phyloP scores from a whole-genome alignment of 2,113 vertebrate genomes.

The Protomyctophum bolini region DNA sequence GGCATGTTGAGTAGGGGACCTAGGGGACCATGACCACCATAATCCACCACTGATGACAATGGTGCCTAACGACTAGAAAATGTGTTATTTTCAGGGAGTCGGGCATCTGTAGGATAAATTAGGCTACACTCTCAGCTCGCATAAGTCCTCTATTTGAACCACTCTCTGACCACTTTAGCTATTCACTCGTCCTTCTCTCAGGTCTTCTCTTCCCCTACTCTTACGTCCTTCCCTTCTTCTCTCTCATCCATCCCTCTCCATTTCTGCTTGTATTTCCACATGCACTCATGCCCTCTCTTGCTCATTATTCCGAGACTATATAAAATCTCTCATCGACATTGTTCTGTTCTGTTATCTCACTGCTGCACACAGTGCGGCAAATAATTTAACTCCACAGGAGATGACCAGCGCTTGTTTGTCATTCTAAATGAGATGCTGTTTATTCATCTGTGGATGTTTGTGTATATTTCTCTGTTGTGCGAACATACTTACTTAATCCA shows the following conservation, averaged over 20 bases:
- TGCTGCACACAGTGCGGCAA: conserved; percentile 40
- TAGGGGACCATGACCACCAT: too few relatives aligned
- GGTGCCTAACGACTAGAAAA: too few relatives aligned
- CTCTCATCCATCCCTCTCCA: conserved; percentile 7
- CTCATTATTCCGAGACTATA: conserved; percentile 49
- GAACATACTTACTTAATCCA: too few relatives aligned
- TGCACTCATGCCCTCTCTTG: conserved; percentile 1
- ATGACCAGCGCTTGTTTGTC: conserved; percentile 19
- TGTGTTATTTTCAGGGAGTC: too few relatives aligned
- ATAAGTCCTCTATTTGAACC: conserved; percentile 12
- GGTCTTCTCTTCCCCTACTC: conserved; percentile 34
- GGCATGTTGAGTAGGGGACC: too few relatives aligned
- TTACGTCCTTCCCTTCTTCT: neutral
- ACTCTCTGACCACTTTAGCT: conserved; percentile 29
- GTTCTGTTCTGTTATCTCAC: conserved; percentile 53
- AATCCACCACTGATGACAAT: too few relatives aligned
- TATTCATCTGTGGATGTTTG: too few relatives aligned
- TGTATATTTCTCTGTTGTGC: too few relatives aligned
- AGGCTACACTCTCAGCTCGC: conserved; percentile 3
- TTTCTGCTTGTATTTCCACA: conserved; percentile 23
- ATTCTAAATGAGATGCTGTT: too few relatives aligned
- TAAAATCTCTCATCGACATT: conserved; percentile 42
- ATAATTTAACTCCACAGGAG: conserved; percentile 35
- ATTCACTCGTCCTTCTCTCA: conserved; percentile 24
- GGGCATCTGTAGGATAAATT: too few relatives aligned